Conservation (phyloP, 2,797 vertebrate genomes). For the Macropus fuliginosus region DNA sequence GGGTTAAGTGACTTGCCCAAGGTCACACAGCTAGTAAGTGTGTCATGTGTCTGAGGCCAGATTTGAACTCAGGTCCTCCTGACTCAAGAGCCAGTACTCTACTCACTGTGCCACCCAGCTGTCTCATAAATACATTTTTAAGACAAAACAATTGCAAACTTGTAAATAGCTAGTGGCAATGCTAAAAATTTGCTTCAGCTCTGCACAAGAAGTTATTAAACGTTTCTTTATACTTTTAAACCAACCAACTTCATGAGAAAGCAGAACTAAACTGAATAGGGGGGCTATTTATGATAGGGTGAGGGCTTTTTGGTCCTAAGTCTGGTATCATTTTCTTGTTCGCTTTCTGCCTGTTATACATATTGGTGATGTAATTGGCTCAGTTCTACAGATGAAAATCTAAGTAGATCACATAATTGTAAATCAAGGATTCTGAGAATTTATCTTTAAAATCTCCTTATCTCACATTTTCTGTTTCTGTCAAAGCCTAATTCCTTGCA, state of each 20-base stretch:
- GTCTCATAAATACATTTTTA: background rate
- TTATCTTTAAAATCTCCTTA: background rate
- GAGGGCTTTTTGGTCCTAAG: background rate
- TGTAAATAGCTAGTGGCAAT: background rate
- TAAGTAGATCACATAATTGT: background rate
- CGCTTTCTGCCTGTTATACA: background rate
- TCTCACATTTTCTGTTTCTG: background rate
- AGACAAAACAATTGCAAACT: background rate
- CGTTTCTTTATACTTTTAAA: background rate
- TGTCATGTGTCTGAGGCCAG: too few relatives aligned
- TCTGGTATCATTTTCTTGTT: background rate
- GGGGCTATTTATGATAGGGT: too few relatives aligned
- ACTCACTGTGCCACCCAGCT: too few relatives aligned
- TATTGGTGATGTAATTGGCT: background rate
- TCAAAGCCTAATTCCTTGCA: background rate
- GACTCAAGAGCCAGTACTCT: too few relatives aligned
- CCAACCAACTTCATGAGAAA: too few relatives aligned
- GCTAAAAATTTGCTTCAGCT: background rate
- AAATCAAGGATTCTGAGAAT: background rate
- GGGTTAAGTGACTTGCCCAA: too few relatives aligned
- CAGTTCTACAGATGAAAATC: background rate
- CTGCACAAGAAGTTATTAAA: background rate
- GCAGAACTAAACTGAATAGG: background rate
- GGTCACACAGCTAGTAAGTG: too few relatives aligned
- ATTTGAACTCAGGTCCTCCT: too few relatives aligned